Percentiles rank a stretch among this genome's conserved stretches.
Conservation (phyloP, 2,888 invertebrate genomes). For the Clivina fossor region DNA sequence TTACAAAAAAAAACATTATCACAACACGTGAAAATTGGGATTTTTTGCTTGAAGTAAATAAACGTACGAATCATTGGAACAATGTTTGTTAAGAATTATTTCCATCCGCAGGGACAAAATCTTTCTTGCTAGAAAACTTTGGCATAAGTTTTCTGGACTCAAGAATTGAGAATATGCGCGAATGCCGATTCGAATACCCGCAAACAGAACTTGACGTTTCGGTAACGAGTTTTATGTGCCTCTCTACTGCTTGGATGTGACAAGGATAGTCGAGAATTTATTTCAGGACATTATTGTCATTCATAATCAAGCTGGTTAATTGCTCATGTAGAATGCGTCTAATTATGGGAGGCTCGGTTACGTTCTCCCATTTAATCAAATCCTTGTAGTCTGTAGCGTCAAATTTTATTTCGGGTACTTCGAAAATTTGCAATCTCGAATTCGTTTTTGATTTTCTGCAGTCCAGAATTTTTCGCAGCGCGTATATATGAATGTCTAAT, state of each 20-base stretch:
- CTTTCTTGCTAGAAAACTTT: constrained; percentile 7
- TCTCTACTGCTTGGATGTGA: constrained; percentile 7
- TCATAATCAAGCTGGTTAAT: constrained; percentile 2
- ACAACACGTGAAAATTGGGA: no score
- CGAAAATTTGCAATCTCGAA: not conserved
- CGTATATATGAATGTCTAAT: constrained; percentile 36
- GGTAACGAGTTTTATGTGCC: constrained; percentile 9
- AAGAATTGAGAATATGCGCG: not conserved
- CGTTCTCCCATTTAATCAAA: not conserved
- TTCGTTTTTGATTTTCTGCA: constrained; percentile 8
- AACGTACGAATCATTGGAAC: no score
- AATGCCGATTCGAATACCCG: not conserved
- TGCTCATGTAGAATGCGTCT: not conserved
- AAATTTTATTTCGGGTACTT: constrained; percentile 1
- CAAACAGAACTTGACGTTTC: constrained; percentile 12
- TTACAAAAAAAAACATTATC: no score
- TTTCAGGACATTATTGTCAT: not conserved
- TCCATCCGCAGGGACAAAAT: not conserved
- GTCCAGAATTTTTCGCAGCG: constrained; percentile 1
- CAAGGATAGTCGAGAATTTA: constrained; percentile 4
- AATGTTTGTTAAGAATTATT: not conserved
- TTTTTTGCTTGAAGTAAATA: no score
- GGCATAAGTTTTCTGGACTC: constrained; percentile 2
- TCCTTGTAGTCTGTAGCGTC: constrained; percentile 4
- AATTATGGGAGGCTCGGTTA: not conserved